Conservation (phyloP, 64 coral and sea anemone species). For the Exaiptasia diaphana region DNA sequence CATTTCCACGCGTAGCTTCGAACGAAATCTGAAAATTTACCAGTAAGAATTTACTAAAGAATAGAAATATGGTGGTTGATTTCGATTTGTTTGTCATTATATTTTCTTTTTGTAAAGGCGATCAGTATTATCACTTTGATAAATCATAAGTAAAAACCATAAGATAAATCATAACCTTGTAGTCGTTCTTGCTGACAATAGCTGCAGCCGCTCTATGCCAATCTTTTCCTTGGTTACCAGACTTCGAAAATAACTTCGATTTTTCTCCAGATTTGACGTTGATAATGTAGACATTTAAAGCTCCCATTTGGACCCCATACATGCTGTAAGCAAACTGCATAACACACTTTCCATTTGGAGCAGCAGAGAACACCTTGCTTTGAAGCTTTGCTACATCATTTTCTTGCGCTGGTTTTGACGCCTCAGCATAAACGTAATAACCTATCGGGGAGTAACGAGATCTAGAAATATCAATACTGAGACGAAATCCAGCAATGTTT, state of each 20-base stretch:
- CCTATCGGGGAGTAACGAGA: not conserved
- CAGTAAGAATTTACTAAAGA: too few relatives aligned
- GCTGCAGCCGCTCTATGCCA: slow-evolving; percentile 31
- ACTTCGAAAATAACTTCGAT: slow-evolving; percentile 28
- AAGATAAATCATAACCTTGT: slow-evolving; percentile 23
- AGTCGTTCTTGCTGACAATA: slow-evolving; percentile 14
- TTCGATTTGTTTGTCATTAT: too few relatives aligned
- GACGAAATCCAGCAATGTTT: not conserved
- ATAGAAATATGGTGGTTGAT: too few relatives aligned
- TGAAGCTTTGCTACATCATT: slow-evolving; percentile 46
- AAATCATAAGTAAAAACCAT: too few relatives aligned
- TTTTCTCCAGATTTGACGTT: not conserved
- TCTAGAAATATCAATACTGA: not conserved
- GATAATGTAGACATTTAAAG: slow-evolving; percentile 39
- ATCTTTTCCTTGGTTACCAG: slow-evolving; percentile 52
- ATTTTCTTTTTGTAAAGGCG: too few relatives aligned
- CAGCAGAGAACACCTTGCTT: slow-evolving; percentile 23
- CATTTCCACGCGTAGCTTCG: too few relatives aligned
- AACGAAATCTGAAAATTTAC: too few relatives aligned
- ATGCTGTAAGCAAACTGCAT: slow-evolving; percentile 70
- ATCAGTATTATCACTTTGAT: too few relatives aligned
- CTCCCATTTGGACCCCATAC: slow-evolving; percentile 56
- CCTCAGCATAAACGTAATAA: slow-evolving; percentile 56
- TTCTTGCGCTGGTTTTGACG: slow-evolving; percentile 45
- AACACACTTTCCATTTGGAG: slow-evolving; percentile 5